Evolutionary conservation across 1,140 invertebrate genomes (phyloP).

Genomic region (Drosophila sulfurigaster): DNA sequence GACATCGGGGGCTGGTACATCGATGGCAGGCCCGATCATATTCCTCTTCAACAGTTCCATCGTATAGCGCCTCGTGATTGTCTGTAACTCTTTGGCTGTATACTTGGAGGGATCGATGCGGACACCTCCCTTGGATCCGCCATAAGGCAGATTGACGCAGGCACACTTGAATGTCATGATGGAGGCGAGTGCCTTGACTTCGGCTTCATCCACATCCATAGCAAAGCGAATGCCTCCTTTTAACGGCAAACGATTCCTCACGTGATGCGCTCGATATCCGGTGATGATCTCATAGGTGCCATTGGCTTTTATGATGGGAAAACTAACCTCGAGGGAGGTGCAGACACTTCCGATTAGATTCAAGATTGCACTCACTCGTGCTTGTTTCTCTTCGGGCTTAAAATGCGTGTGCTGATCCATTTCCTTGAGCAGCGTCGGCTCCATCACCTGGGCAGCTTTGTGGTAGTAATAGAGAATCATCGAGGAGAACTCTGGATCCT

Average conservation of each 20-base stretch:
- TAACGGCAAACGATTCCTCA: conserved; percentile 91
- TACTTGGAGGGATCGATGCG: conserved; percentile 93
- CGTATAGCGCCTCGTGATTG: conserved; percentile 93
- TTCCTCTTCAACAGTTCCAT: conserved; percentile 95
- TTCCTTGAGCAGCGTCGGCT: conserved; percentile 89
- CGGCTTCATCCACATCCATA: conserved; percentile 89
- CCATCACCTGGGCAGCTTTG: conserved; percentile 87
- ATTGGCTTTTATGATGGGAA: conserved; percentile 91
- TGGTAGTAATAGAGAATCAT: conserved; percentile 92
- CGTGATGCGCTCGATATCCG: conserved; percentile 94
- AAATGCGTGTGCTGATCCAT: conserved; percentile 86
- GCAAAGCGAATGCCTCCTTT: conserved; percentile 94
- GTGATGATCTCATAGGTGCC: conserved; percentile 92
- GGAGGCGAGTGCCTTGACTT: conserved; percentile 93
- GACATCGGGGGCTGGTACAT: conserved; percentile 94
- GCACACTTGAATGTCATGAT: conserved; percentile 94
- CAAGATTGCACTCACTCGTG: conserved; percentile 89
- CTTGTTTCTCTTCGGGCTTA: conserved; percentile 88
- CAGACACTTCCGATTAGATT: conserved; percentile 91
- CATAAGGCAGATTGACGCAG: conserved; percentile 92
- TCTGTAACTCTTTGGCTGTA: conserved; percentile 92
- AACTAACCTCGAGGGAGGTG: conserved; percentile 90
- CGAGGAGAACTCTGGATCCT: conserved; percentile 89
- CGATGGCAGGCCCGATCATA: conserved; percentile 93
- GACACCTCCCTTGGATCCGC: conserved; percentile 94